Evolutionary conservation across 2,888 invertebrate genomes (phyloP).

Genomic region (Brachyptera putata): DNA sequence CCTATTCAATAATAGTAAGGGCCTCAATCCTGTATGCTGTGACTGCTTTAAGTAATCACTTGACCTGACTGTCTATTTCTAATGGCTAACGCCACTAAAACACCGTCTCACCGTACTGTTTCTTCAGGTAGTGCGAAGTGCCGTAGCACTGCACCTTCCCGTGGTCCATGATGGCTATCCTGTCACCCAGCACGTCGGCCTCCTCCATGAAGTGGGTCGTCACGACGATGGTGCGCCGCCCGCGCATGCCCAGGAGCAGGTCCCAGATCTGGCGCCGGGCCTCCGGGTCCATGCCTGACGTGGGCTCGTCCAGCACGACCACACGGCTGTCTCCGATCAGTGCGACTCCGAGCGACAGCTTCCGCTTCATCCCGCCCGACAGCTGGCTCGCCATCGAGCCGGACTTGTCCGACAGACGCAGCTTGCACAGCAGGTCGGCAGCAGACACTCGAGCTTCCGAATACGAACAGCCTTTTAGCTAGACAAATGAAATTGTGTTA

Average conservation of each 20-base stretch:
- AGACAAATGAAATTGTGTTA: conserved; percentile 26
- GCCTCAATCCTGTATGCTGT: too few relatives aligned
- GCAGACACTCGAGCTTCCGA: conserved; percentile 51
- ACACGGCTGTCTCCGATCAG: conserved; percentile 70
- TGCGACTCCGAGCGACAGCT: conserved; percentile 81
- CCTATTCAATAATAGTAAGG: too few relatives aligned
- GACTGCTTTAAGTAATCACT: too few relatives aligned
- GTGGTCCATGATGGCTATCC: too few relatives aligned
- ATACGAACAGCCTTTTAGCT: conserved; percentile 60
- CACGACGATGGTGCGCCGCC: conserved; percentile 74
- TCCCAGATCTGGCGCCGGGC: conserved; percentile 79
- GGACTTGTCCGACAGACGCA: conserved; percentile 62
- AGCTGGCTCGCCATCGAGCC: conserved; percentile 57
- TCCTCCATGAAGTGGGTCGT: conserved; percentile 97
- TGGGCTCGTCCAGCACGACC: too few relatives aligned
- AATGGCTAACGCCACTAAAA: too few relatives aligned
- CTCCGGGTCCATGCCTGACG: conserved; percentile 90
- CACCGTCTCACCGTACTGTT: too few relatives aligned
- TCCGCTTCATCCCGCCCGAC: conserved; percentile 92
- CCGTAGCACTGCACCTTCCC: too few relatives aligned
- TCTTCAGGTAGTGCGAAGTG: too few relatives aligned
- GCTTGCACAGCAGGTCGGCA: conserved; percentile 53
- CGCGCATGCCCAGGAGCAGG: conserved; percentile 51
- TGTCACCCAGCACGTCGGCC: too few relatives aligned
- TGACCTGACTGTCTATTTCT: too few relatives aligned